Evolutionary conservation across 2,113 vertebrate species (phyloP).

Genomic region (Papio anubis): DNA sequence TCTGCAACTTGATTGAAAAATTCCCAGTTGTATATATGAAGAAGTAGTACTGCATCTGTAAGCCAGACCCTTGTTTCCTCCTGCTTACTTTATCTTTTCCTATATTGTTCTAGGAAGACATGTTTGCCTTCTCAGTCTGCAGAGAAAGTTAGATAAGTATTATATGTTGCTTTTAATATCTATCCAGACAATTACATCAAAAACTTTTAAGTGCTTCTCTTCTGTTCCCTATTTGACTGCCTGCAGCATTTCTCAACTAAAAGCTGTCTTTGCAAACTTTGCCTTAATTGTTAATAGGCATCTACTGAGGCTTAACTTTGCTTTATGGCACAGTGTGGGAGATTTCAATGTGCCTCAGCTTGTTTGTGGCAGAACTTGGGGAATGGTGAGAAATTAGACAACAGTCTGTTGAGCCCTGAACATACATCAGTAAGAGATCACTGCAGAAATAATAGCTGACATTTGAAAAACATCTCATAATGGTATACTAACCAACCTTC

Average conservation of each 20-base stretch:
- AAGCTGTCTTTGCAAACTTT: not conserved
- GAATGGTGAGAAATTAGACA: not conserved
- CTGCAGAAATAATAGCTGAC: not conserved
- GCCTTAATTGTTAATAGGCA: constrained; percentile 32
- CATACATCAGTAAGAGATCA: not conserved
- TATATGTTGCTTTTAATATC: constrained; percentile 30
- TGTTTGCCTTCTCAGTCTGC: not conserved
- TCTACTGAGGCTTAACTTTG: not conserved
- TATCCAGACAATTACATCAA: not conserved
- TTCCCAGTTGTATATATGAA: not conserved
- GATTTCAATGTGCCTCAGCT: not conserved
- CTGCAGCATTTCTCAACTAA: not conserved
- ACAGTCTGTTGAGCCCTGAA: not conserved
- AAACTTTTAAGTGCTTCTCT: not conserved
- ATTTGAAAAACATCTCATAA: not conserved
- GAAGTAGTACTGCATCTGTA: not conserved
- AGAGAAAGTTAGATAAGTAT: not conserved
- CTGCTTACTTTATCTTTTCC: not conserved
- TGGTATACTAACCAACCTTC: not conserved
- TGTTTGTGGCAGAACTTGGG: not conserved
- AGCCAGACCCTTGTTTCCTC: not conserved
- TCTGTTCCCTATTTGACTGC: not conserved
- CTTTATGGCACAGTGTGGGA: not conserved
- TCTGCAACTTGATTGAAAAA: not conserved
- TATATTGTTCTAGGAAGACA: not conserved